Evolutionary conservation across 2,113 vertebrate genomes (phyloP).

Genomic region (Fulmarus glacialis): DNA sequence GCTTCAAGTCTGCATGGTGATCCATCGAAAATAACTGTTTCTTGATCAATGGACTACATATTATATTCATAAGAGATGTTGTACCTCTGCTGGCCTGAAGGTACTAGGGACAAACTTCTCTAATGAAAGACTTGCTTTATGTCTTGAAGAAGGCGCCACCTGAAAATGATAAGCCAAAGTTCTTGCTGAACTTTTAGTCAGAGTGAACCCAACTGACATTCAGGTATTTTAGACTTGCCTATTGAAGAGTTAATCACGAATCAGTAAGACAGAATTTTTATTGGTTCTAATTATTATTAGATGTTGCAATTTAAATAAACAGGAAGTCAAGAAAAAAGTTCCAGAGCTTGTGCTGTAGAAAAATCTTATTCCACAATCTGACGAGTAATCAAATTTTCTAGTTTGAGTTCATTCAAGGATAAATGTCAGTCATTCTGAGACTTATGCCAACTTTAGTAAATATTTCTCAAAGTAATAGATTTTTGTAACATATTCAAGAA

Average conservation of each 20-base stretch:
- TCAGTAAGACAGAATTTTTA: not conserved
- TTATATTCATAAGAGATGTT: not conserved
- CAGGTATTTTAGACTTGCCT: not conserved
- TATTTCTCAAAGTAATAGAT: not conserved
- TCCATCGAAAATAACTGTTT: not conserved
- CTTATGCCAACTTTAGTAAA: not conserved
- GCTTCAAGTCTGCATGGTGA: not conserved
- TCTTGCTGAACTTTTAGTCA: not conserved
- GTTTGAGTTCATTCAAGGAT: not conserved
- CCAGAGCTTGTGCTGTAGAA: not conserved
- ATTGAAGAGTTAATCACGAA: not conserved
- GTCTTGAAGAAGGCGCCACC: not conserved
- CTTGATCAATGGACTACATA: not conserved
- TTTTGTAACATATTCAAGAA: not conserved
- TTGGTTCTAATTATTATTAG: not conserved
- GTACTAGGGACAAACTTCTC: not conserved
- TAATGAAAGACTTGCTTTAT: not conserved
- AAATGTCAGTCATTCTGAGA: not conserved
- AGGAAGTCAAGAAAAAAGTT: not conserved
- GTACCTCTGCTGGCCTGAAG: not conserved
- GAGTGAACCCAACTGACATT: not conserved
- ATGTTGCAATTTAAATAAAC: not conserved
- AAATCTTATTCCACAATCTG: not conserved
- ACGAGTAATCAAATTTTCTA: not conserved
- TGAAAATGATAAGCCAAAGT: not conserved